Conservation (phyloP, 30 jellyfish, hydroid and myxozoan genomes). For the Pseudorhiza aurosa region DNA sequence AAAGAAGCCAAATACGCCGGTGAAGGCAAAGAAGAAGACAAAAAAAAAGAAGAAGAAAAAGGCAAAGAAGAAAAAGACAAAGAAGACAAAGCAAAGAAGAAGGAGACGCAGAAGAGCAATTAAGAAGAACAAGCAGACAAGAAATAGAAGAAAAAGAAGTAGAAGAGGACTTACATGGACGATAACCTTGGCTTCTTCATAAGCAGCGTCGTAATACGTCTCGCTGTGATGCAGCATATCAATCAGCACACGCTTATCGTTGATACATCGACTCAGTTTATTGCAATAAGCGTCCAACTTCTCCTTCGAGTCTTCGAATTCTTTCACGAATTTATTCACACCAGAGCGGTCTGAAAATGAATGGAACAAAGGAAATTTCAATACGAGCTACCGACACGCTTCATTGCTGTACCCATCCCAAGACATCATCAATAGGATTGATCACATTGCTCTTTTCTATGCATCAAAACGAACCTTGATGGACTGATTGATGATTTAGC, state of each 20-base stretch:
- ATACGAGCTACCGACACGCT: not conserved
- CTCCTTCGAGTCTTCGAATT: constrained; percentile 92
- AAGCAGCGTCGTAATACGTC: constrained; percentile 86
- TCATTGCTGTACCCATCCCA: not conserved
- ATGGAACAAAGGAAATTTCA: not conserved
- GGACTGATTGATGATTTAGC: too few relatives aligned
- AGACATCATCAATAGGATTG: not conserved
- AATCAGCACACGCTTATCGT: constrained; percentile 69
- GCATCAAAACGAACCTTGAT: too few relatives aligned
- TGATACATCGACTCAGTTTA: constrained; percentile 65
- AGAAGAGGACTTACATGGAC: constrained; percentile 95
- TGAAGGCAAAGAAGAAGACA: too few relatives aligned
- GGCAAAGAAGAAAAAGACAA: too few relatives aligned
- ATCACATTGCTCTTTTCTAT: not conserved
- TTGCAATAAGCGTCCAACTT: constrained; percentile 80
- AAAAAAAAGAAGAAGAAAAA: too few relatives aligned
- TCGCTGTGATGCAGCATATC: constrained; percentile 80
- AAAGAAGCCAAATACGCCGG: too few relatives aligned
- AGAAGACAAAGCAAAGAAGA: too few relatives aligned
- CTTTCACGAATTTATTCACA: constrained; percentile 83
- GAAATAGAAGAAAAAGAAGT: too few relatives aligned
- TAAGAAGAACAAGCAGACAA: too few relatives aligned
- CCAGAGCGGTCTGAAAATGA: constrained; percentile 85
- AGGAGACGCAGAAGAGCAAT: not conserved
- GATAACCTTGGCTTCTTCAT: constrained; percentile 91